Evolutionary conservation across 2,888 invertebrate species (phyloP), one percentile per base, ranked within the genome.

Genomic region (Isoperla grammatica): DNA sequence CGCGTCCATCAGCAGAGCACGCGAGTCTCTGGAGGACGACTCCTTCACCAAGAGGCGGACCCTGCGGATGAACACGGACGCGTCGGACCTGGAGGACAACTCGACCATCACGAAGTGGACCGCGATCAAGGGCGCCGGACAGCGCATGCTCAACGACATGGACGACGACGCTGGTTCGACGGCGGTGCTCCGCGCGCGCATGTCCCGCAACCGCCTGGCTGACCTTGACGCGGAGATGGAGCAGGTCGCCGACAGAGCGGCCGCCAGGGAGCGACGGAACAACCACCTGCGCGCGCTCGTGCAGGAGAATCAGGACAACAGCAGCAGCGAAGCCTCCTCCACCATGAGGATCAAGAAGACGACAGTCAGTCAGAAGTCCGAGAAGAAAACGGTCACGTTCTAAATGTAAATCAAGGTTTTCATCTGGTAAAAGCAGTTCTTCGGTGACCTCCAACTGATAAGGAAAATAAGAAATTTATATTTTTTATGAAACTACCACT

Each of bases 151-250:
- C 22, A 53, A 45, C 23, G 61, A 60, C 8, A 46, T 59, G 1
- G 56, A 58, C n/a, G 77, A 78, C 6, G 76, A 77, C 1, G 77
- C 78, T 62, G 79, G 76, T 62, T 82, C 82, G 0, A 87, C 88
- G 0, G 79, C 80, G 17, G 76, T 79, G 48, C 43, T 53, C 37
- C 74, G 89, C 53, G 88, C 87, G 1, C 82, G 81, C 67, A 81
- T 80, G 23, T 79, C 84, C 1, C 80, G 85, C 64, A 86, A 86
- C 9, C 81, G 88, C 50, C 75, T 89, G 15, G 79, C 79, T 39
- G 88, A 88, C 68, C 75, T 90, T 45, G 88, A 89, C 69, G 83
- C 83, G 54, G 89, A 90, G 73, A 87, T 88, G 85, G 80, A 83
- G 43, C 85, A 84, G 66, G 74, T 88, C 61, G 82, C 78, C 15